These are phyloP conservation scores for Enteromius radiatus DNA, from an alignment of 2,797 vertebrate genomes.

Conservation along the genomic window DNA sequence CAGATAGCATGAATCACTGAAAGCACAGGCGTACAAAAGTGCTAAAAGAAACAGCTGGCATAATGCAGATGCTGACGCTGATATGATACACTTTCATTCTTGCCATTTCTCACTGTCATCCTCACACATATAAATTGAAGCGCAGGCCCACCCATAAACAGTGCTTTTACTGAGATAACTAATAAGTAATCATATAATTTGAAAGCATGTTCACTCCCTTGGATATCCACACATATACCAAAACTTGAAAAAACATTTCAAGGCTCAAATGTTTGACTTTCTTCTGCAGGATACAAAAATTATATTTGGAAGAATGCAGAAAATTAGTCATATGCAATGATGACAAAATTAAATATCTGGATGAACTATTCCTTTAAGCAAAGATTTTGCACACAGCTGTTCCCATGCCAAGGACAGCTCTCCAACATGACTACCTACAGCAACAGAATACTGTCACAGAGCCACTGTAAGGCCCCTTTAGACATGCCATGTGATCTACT, in stretches of 20 bases:
- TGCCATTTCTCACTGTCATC: constrained; percentile 68
- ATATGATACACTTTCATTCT: constrained; percentile 76
- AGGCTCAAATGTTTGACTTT: background rate
- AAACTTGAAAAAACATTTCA: background rate
- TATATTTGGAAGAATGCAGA: background rate
- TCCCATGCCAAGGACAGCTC: constrained; percentile 1
- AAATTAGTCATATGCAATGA: background rate
- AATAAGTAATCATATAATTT: background rate
- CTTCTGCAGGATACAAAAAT: background rate
- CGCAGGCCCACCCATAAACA: constrained; percentile 33
- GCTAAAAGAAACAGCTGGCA: constrained; percentile 83
- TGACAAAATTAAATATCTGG: background rate
- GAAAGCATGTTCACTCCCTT: constrained; percentile 20
- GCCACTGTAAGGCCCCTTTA: constrained; percentile 48
- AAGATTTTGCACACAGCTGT: constrained; percentile 15
- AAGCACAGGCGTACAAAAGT: constrained; percentile 70
- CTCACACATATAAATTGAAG: constrained; percentile 54
- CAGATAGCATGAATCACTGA: constrained; percentile 78
- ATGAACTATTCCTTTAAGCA: background rate
- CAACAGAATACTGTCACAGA: constrained; percentile 35
- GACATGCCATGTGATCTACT: constrained; percentile 60
- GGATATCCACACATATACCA: constrained; percentile 21
- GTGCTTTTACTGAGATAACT: constrained; percentile 6
- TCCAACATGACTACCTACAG: constrained; percentile 20
- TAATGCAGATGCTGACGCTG: constrained; percentile 72